These are phyloP conservation scores for Calcarius lapponicus DNA, from an alignment of 2,797 vertebrate species.

Conservation along the genomic window DNA sequence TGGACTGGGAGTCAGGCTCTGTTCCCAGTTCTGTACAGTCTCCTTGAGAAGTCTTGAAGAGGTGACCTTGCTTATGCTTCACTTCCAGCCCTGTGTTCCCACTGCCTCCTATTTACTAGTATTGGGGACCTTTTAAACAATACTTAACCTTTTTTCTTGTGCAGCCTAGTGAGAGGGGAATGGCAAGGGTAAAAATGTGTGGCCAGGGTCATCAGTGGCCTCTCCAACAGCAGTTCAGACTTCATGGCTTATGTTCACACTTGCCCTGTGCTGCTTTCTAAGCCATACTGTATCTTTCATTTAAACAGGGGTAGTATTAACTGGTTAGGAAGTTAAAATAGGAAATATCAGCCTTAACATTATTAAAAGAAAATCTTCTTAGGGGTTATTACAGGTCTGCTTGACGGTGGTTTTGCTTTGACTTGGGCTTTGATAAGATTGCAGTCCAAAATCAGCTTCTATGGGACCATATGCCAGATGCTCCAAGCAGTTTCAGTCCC, in stretches of 20 bases:
- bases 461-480: background rate
- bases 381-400: background rate
- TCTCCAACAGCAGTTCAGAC: background rate
- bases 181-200: background rate
- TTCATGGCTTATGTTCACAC: background rate
- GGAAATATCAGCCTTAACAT: background rate
- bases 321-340: background rate
- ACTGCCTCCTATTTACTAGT: background rate
- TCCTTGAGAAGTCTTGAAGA: background rate
- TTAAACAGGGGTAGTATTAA: background rate
- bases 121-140: background rate
- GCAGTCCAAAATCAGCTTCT: background rate
- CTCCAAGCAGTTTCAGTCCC: background rate
- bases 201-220: background rate
- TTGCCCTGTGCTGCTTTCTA: background rate
- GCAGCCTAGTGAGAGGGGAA: background rate
- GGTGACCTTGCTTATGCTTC: background rate
- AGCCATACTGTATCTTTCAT: background rate
- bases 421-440: background rate
- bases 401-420: background rate
- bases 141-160: background rate
- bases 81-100: background rate
- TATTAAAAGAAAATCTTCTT: background rate
- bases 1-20: background rate
- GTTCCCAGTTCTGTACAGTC: background rate